A percentile compares a stretch with the other conserved stretches of the same genome.
Conservation (phyloP, 2,888 invertebrate species). For the Scaptodrosophila latifasciaeformis region DNA sequence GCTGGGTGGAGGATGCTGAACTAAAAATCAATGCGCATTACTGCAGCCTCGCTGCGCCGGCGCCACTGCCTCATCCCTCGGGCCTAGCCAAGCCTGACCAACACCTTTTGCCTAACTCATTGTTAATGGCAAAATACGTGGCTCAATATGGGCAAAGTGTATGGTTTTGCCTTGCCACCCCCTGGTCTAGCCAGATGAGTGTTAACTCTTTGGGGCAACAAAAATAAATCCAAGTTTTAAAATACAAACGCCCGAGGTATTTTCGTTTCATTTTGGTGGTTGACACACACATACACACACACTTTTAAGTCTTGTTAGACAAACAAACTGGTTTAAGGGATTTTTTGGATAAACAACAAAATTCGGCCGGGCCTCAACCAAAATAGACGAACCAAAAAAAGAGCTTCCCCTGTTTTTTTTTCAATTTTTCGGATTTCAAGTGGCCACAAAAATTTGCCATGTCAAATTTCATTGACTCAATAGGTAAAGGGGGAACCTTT, state of each 20-base stretch:
- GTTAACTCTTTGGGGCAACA: constrained; percentile 25
- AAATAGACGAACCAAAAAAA: too few relatives aligned
- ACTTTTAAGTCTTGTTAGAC: too few relatives aligned
- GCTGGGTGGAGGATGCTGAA: constrained; percentile 8
- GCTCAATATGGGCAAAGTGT: background rate
- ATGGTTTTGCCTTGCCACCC: background rate
- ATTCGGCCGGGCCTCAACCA: too few relatives aligned
- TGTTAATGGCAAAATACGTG: background rate
- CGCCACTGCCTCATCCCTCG: too few relatives aligned
- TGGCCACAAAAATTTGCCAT: background rate
- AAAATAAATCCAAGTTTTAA: background rate
- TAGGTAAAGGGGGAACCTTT: too few relatives aligned
- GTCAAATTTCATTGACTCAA: background rate
- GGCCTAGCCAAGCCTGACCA: too few relatives aligned
- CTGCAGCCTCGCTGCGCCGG: constrained; percentile 62
- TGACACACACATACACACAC: too few relatives aligned
- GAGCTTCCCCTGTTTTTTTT: too few relatives aligned
- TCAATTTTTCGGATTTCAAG: too few relatives aligned
- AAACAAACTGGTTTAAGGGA: too few relatives aligned
- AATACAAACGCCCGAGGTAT: background rate
- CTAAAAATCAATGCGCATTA: constrained; percentile 66
- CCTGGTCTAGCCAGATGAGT: background rate
- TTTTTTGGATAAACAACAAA: too few relatives aligned
- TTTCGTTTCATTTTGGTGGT: constrained; percentile 3
- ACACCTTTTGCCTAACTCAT: too few relatives aligned